These are phyloP conservation scores for Epicampocera succincta DNA, from an alignment of 2,888 invertebrate species.

Conservation along the genomic window DNA sequence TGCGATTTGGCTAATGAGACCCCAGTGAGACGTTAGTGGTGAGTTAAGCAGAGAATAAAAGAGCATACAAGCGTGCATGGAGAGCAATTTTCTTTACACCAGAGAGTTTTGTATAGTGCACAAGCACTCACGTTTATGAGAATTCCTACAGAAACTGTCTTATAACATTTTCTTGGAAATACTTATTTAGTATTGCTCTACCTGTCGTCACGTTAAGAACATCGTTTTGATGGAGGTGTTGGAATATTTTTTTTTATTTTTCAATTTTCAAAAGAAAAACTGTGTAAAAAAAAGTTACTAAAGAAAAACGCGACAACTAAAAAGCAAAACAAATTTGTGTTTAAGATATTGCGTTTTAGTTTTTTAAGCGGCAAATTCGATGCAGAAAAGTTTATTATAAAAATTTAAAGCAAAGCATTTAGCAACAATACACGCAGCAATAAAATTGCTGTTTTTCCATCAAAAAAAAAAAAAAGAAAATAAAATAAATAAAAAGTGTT, in stretches of 20 bases:
- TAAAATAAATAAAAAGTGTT: neutral
- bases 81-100: slow-evolving; percentile 8
- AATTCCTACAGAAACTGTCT: slow-evolving; percentile 46
- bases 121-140: slow-evolving; percentile 29
- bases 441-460: slow-evolving; percentile 52
- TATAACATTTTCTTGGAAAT: slow-evolving; percentile 63
- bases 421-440: slow-evolving; percentile 47
- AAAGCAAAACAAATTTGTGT: slow-evolving; percentile 25
- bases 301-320: slow-evolving; percentile 35
- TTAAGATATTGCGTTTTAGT: slow-evolving; percentile 36
- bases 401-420: slow-evolving; percentile 36
- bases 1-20: slow-evolving; percentile 26
- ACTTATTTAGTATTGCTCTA: slow-evolving; percentile 75
- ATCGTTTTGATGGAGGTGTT: slow-evolving; percentile 15
- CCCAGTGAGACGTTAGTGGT: slow-evolving; percentile 6
- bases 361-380: slow-evolving; percentile 47
- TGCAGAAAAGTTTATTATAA: neutral
- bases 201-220: slow-evolving; percentile 76
- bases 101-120: slow-evolving; percentile 38
- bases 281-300: slow-evolving; percentile 41
- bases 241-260: neutral
- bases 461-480: too few species aligned
- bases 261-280: slow-evolving; percentile 34
- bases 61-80: neutral
- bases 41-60: slow-evolving; percentile 5